Evolutionary conservation across 2,888 invertebrate genomes (phyloP), one percentile per base, ranked within the genome.

Genomic region (Nasonovia ribisnigri): DNA sequence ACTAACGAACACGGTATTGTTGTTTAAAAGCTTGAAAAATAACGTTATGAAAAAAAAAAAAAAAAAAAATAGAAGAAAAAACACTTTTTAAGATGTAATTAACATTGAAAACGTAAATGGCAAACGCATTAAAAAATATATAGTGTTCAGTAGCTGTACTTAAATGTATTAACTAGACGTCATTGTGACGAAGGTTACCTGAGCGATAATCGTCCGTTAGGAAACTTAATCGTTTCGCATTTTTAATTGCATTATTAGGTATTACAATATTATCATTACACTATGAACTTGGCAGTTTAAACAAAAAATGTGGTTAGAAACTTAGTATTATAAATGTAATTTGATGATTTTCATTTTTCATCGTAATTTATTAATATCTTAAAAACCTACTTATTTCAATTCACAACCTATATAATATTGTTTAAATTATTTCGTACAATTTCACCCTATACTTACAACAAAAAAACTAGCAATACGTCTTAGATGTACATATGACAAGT

Each of bases 1-100:
- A 91, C 91, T 91, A 91, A 91, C 91, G 84, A 91, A 91, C 91
- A 20, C 46, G 29, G 84, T 91, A 84, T 91, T 91, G 84, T 91
- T 57, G n/a, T 57, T 57, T 57, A 26, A 57, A 91, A 57, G 54
- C 84, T 57, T 84, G 46, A 91, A 54, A 84, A 91, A 84, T 43
- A 91, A 51, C 51, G 67, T 67, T 3, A 13, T 20, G 43, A 1
- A 3, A 36, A 88, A 88, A 57, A 67, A 43, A 88, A 88, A 57
- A 67, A 43, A 90, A 43, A 89, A 60, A 43, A 43, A 42, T 1
- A 51, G 43, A 60, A 67, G 67, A 46, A 91, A 86, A 43, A 91
- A 84, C 46, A 46, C 84, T 84, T 57, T 77, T 84, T 43, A 86
- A 86, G n/a, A 84, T 84, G 84, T 57, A 91, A 91, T 91, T 91